Evolutionary conservation across 2,797 vertebrate species (phyloP).

Genomic region (Gadopsis marmoratus): DNA sequence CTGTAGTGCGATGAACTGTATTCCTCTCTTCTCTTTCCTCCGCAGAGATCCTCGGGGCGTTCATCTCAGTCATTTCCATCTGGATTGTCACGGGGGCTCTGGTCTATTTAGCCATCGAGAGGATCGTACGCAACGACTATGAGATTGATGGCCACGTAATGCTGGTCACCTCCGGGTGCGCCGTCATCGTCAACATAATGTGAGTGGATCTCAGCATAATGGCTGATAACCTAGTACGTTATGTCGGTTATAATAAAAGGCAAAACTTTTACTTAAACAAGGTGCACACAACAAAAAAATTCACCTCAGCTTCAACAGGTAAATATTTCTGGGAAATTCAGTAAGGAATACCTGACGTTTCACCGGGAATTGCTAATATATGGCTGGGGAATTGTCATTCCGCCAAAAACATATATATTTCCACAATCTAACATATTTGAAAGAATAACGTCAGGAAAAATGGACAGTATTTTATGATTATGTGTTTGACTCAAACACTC

Average conservation of each 20-base stretch:
- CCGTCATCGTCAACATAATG: conserved; percentile 93
- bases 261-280: not conserved
- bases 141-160: conserved; percentile 94
- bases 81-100: conserved; percentile 95
- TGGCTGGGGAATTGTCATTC: no score
- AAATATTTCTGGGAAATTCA: not conserved
- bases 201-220: conserved; percentile 68
- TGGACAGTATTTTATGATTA: no score
- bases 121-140: conserved; percentile 93
- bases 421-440: no score
- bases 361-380: not conserved
- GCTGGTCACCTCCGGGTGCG: conserved; percentile 92
- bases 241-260: not conserved
- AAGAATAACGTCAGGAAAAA: no score
- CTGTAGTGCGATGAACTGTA: conserved; percentile 2
- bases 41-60: conserved; percentile 93
- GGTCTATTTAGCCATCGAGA: conserved; percentile 92
- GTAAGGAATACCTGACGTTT: not conserved
- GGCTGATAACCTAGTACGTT: not conserved
- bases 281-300: not conserved
- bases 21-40: conserved; percentile 14
- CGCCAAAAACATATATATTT: no score
- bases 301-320: not conserved
- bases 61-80: conserved; percentile 94
- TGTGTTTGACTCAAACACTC: no score